Evolutionary conservation across 2,888 invertebrate species (phyloP).

Genomic region (Eupithecia subumbrata): DNA sequence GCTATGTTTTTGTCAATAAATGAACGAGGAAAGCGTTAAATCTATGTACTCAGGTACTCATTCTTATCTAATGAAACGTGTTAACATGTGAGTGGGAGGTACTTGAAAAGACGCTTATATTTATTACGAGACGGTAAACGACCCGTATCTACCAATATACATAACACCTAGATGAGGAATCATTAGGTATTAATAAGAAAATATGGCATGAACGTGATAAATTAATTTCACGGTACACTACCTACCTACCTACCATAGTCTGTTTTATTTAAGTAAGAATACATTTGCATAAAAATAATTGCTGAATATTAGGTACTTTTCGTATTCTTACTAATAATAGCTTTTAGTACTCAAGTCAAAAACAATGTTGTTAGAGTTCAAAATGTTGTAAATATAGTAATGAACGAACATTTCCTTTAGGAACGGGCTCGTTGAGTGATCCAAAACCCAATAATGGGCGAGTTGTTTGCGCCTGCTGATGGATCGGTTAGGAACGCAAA

Average conservation of each 20-base stretch:
- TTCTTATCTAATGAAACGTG: not conserved
- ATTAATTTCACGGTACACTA: not conserved
- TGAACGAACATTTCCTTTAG: slow-evolving; percentile 44
- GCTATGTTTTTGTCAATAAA: not conserved
- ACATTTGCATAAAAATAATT: no score
- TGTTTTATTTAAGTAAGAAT: not conserved
- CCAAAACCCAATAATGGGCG: slow-evolving; percentile 34
- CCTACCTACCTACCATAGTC: not conserved
- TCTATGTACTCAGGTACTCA: not conserved
- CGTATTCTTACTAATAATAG: no score
- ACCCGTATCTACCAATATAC: not conserved
- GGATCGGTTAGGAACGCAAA: slow-evolving; percentile 6
- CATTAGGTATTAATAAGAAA: not conserved
- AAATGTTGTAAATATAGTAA: slow-evolving; percentile 44
- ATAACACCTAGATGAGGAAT: not conserved
- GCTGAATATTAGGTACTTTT: no score
- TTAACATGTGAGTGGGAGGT: not conserved
- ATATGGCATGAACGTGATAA: not conserved
- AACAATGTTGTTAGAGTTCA: slow-evolving; percentile 41
- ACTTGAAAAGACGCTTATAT: not conserved
- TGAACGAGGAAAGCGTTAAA: not conserved
- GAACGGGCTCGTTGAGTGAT: slow-evolving; percentile 44
- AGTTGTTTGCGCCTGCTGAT: slow-evolving; percentile 14
- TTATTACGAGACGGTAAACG: not conserved
- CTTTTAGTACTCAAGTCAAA: slow-evolving; percentile 8